Conservation (phyloP, 2,888 invertebrate species). For the Polietes domitor region DNA sequence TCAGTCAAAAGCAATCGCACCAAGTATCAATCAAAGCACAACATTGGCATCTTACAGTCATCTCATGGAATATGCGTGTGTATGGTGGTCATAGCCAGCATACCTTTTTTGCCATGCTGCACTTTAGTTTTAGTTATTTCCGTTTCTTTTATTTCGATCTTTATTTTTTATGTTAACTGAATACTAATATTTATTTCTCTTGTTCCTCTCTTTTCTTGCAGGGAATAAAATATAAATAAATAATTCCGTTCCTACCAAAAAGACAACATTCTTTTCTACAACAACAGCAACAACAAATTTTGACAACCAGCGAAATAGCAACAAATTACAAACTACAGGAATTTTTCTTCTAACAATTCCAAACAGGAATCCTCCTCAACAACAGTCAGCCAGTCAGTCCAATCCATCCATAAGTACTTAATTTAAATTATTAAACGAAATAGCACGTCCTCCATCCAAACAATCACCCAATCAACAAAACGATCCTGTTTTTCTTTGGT, state of each 20-base stretch:
- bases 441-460: too few species aligned
- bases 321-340: constrained; percentile 33
- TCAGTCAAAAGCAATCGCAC: too few species aligned
- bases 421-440: constrained; percentile 28
- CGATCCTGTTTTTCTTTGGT: not conserved
- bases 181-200: not conserved
- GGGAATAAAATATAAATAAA: constrained; percentile 65
- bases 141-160: too few species aligned
- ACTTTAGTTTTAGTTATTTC: too few species aligned
- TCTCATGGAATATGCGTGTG: too few species aligned
- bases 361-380: not conserved
- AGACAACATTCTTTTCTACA: constrained; percentile 53
- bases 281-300: constrained; percentile 7
- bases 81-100: too few species aligned
- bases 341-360: constrained; percentile 16
- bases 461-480: not conserved
- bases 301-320: constrained; percentile 22
- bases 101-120: too few species aligned
- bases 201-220: constrained; percentile 61
- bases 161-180: too few species aligned
- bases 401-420: constrained; percentile 52
- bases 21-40: too few species aligned
- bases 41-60: too few species aligned
- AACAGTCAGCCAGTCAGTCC: constrained; percentile 6
- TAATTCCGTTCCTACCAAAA: constrained; percentile 58